Evolutionary conservation across 1,140 invertebrate species (phyloP).

Genomic region (Bombus huntii): DNA sequence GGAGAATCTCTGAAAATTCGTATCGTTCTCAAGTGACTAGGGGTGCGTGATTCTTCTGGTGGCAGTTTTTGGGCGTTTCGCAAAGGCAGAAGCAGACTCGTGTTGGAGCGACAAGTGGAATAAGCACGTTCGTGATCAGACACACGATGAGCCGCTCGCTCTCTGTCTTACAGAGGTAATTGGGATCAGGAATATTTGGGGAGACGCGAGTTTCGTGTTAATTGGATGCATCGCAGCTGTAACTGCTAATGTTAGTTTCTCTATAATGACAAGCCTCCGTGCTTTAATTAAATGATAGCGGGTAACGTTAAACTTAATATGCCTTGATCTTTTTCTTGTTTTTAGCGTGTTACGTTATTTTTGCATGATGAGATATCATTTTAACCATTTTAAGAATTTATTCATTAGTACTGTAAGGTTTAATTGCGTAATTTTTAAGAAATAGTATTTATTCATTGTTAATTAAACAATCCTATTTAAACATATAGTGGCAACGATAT

Average conservation of each 20-base stretch:
- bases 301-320: background rate
- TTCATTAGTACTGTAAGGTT: background rate
- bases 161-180: background rate
- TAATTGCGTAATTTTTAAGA: too few relatives aligned
- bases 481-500: background rate
- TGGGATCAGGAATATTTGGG: slow-evolving; percentile 17
- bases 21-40: too few relatives aligned
- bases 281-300: slow-evolving; percentile 12
- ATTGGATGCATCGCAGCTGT: slow-evolving; percentile 16
- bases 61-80: too few relatives aligned
- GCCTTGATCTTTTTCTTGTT: background rate
- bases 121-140: slow-evolving; percentile 8
- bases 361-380: background rate
- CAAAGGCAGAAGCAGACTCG: background rate
- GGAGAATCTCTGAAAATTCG: background rate
- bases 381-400: background rate
- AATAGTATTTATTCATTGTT: background rate
- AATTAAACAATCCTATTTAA: background rate
- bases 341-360: background rate
- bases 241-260: slow-evolving; percentile 11
- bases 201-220: slow-evolving; percentile 25
- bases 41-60: too few relatives aligned
- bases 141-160: background rate
- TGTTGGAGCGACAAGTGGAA: background rate
- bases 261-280: background rate